Conservation (phyloP, 1,140 invertebrate genomes). For the silkworm (Bombyx mori) region DNA sequence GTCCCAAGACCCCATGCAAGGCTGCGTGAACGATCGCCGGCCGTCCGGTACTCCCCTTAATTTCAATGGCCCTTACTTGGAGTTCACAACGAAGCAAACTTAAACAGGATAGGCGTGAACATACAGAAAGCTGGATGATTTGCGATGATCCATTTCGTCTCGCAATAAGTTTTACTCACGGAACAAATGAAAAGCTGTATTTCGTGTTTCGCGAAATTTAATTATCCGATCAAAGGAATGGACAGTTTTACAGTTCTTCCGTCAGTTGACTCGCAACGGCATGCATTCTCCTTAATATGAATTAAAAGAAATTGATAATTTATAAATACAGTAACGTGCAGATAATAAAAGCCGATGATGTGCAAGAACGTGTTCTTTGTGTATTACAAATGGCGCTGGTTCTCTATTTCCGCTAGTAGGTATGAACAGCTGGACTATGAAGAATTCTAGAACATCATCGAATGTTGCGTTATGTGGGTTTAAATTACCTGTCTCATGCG, state of each 20-base stretch:
- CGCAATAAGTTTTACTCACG: not conserved
- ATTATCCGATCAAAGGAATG: slow-evolving; percentile 13
- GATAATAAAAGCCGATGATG: too few species aligned
- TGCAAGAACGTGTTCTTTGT: too few species aligned
- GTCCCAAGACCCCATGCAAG: slow-evolving; percentile 43
- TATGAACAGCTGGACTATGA: not conserved
- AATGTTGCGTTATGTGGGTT: too few species aligned
- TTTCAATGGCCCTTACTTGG: slow-evolving; percentile 28
- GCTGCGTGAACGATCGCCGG: slow-evolving; percentile 21
- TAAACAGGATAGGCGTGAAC: slow-evolving; percentile 18
- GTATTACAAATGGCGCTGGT: too few species aligned
- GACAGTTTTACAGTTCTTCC: slow-evolving; percentile 16
- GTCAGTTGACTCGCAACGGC: slow-evolving; percentile 12
- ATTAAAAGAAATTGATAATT: not conserved
- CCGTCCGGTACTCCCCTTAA: slow-evolving; percentile 25
- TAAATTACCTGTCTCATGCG: slow-evolving; percentile 75
- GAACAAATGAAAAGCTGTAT: too few species aligned
- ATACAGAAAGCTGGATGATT: slow-evolving; percentile 22
- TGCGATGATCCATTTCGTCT: not conserved
- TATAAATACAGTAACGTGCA: too few species aligned
- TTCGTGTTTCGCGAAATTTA: too few species aligned
- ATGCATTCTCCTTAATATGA: slow-evolving; percentile 20
- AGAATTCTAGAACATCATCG: slow-evolving; percentile 24
- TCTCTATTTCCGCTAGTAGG: too few species aligned
- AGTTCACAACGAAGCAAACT: slow-evolving; percentile 24